These are phyloP conservation scores for Chromis chromis DNA, from an alignment of 2,797 vertebrate species.

Conservation along the genomic window DNA sequence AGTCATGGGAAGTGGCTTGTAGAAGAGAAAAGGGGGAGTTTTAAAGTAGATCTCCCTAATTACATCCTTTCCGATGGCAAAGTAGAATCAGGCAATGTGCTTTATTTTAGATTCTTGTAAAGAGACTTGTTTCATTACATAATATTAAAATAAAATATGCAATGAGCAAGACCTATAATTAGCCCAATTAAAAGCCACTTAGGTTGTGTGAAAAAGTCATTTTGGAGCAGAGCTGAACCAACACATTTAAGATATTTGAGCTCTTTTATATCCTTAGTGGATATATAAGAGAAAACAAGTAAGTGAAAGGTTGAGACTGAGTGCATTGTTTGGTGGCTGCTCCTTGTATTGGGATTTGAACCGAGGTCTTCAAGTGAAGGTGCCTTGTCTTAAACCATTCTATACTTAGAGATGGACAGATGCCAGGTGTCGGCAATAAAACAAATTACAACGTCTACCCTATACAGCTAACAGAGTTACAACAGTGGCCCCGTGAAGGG, in stretches of 20 bases:
- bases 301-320: too few relatives aligned
- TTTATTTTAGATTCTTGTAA: slow-evolving; percentile 44
- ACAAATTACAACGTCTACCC: slow-evolving; percentile 43
- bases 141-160: slow-evolving; percentile 45
- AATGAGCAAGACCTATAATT: slow-evolving; percentile 45
- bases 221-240: slow-evolving; percentile 9
- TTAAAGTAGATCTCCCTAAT: slow-evolving; percentile 39
- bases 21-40: neutral
- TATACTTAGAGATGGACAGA: slow-evolving; percentile 1
- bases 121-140: slow-evolving; percentile 52
- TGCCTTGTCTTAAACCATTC: slow-evolving; percentile 9
- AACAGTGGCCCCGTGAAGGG: slow-evolving; percentile 15
- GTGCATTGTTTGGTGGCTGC: neutral
- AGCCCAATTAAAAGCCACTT: slow-evolving; percentile 50
- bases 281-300: too few relatives aligned
- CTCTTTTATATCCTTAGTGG: too few relatives aligned
- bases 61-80: slow-evolving; percentile 45
- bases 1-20: slow-evolving; percentile 2
- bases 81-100: slow-evolving; percentile 47
- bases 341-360: neutral
- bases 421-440: slow-evolving; percentile 27
- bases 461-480: slow-evolving; percentile 38
- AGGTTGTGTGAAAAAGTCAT: slow-evolving; percentile 25
- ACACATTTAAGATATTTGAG: neutral
- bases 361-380: neutral